Evolutionary conservation across 2,797 vertebrate species (phyloP).

Genomic region (Tadarida brasiliensis): DNA sequence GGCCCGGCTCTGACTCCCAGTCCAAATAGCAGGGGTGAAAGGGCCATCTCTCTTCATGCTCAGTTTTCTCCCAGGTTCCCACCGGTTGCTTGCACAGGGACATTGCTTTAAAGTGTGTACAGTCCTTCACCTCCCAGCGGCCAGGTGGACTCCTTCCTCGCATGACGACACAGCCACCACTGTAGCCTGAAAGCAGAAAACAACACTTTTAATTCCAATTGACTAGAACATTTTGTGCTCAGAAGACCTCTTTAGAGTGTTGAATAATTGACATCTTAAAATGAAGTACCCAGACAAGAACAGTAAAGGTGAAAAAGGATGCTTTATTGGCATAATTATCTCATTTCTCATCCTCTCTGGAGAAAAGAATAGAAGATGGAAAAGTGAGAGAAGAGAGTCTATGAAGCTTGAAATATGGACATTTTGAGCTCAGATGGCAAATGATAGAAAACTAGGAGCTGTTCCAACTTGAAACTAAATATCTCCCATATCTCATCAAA

Average conservation of each 20-base stretch:
- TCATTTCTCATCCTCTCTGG: slow-evolving; percentile 51
- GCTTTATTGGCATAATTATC: slow-evolving; percentile 2
- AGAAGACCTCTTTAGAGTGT: neutral
- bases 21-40: slow-evolving; percentile 91
- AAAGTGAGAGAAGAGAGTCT: slow-evolving; percentile 55
- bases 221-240: slow-evolving; percentile 24
- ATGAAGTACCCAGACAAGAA: slow-evolving; percentile 55
- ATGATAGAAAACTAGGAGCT: neutral
- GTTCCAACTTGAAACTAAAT: neutral
- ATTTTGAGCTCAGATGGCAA: slow-evolving; percentile 36
- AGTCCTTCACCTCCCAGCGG: slow-evolving; percentile 96
- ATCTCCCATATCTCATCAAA: neutral
- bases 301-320: slow-evolving; percentile 53
- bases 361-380: slow-evolving; percentile 53
- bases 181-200: slow-evolving; percentile 86
- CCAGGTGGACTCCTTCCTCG: slow-evolving; percentile 90
- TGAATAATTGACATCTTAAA: slow-evolving; percentile 54
- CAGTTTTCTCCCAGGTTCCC: slow-evolving; percentile 84
- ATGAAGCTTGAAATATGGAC: slow-evolving; percentile 53
- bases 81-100: slow-evolving; percentile 94
- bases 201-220: neutral
- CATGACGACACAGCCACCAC: slow-evolving; percentile 94
- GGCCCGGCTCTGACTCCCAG: slow-evolving; percentile 93
- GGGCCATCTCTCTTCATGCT: slow-evolving; percentile 87
- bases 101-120: slow-evolving; percentile 91